Conservation (phyloP, 2,113 vertebrate species). For the Chauna torquata region DNA sequence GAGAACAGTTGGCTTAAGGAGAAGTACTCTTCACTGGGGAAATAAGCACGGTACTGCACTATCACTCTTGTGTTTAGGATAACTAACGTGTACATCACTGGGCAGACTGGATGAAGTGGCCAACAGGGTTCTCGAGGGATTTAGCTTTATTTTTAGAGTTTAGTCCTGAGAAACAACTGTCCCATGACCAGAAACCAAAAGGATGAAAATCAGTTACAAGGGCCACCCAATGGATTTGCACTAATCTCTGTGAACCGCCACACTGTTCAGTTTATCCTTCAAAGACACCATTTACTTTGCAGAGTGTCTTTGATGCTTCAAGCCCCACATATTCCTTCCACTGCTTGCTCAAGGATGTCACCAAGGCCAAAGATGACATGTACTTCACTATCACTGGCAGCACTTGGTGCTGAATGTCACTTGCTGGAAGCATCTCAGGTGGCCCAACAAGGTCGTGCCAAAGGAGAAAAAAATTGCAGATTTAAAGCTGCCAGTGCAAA, state of each 20-base stretch:
- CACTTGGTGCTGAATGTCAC: neutral
- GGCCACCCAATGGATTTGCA: neutral
- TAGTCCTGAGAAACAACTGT: neutral
- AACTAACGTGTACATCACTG: neutral
- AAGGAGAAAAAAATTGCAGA: neutral
- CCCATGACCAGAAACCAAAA: neutral
- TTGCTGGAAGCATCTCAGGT: neutral
- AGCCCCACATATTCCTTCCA: neutral
- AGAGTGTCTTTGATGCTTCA: neutral
- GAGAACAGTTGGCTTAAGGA: neutral
- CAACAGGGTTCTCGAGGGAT: neutral
- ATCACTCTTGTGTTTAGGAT: neutral
- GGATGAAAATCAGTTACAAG: neutral
- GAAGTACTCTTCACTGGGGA: neutral
- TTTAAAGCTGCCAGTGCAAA: neutral
- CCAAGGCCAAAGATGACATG: neutral
- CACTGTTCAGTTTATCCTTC: neutral
- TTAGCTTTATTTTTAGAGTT: slow-evolving; percentile 24
- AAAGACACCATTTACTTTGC: neutral
- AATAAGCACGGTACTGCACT: neutral
- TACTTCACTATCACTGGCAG: neutral
- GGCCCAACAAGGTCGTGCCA: neutral
- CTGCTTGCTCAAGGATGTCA: neutral
- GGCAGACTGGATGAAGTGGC: neutral
- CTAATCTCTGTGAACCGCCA: neutral